Base-by-base conservation (phyloP, 2,113 vertebrate species). In the Aspiorhynchus laticeps region DNA sequence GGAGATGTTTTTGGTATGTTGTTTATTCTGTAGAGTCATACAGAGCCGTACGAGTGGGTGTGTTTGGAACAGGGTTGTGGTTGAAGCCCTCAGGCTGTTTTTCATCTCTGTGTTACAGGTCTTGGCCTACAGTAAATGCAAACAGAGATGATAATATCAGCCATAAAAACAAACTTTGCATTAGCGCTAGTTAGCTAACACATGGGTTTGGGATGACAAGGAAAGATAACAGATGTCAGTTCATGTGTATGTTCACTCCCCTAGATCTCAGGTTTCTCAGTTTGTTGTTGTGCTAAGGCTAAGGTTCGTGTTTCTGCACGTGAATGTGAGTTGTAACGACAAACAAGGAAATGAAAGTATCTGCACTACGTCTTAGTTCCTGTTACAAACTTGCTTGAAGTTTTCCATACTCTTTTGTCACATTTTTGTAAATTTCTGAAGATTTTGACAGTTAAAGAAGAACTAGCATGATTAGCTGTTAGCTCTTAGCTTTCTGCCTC, bases 271-370 rank as follows among this genome's bases (percentile, higher is more conserved):
- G 56, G 56, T 41, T 80, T 80, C 36, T 38, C 36, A 26, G 33
- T 61, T 61, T 41, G 78, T 79, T 81, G 56, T 26, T 43, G 9
- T 26, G 76, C 48, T 56, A 46, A 33, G 38, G 63, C 11, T 28
- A 15, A 41, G n/a, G 31, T 76, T 61, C 2, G 14, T 41, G 38
- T 71, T 21, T 51, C 2, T 74, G 28, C 82, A 83, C 5, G 19
- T 78, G 51, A 12, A 11, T 36, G 24, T 24, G 26, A 71, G 26
- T 56, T 15, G 80, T 51, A 85, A 63, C 21, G n/a, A 9, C 5
- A 38, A 59, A 21, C 2, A 86, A 86, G 83, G 88, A 89, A 89
- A 19, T 83, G 86, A 87, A 85, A 83, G 81, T 65, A 74, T 87
- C 80, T 26, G n/a, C 63, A n/a, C 38, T 67, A 63, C 14, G 0